Evolutionary conservation across 2,113 vertebrate genomes (phyloP), one percentile per base, ranked within the genome.

Genomic region (Myodes glareolus): DNA sequence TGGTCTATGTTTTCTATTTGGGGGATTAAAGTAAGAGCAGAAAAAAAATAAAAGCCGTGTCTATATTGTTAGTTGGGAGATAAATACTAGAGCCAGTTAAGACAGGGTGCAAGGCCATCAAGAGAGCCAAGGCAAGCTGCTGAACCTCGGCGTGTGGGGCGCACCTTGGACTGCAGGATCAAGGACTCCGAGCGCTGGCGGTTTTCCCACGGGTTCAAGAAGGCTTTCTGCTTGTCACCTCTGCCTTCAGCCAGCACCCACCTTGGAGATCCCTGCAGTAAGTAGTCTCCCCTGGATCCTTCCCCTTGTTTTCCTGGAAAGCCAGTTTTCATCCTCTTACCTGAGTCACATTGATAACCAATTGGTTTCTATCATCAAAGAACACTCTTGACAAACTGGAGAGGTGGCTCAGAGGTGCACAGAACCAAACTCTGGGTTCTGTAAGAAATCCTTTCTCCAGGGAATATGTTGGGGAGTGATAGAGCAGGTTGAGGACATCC

Each of bases 41-140:
- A 95, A 63, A 91, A 94, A 23, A 88, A 91, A 94, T 19, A 88
- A 50, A 78, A 87, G 42, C 19, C n/a, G 68, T 39, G 36, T 39
- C 42, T n/a, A 5, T n/a, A 12, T 25, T 88, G 11, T 88, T 52
- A 23, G 12, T 50, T 87, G 39, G 65, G 90, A 94, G 58, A 92
- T 70, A 73, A 61, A 33, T 19, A 29, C 77, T 10, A 50, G 70
- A 68, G 16, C 29, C 45, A 47, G 42, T 63, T 27, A 68, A 50
- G 19, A 50, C 23, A 67, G 29, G 7, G 3, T 58, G 52, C 1
- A 55, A 29, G 92, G 47, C 58, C 29, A n/a, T 77, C 70, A 75
- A 45, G 25, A 82, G 25, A n/a, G 27, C 65, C 92, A 89, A 88
- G 47, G 27, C 78, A 21, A 16, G 16, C 33, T 13, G 10, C 8